Percentiles rank a stretch among this genome's conserved stretches.
Conservation (phyloP, 2,113 vertebrate genomes). For the Vombatus ursinus region DNA sequence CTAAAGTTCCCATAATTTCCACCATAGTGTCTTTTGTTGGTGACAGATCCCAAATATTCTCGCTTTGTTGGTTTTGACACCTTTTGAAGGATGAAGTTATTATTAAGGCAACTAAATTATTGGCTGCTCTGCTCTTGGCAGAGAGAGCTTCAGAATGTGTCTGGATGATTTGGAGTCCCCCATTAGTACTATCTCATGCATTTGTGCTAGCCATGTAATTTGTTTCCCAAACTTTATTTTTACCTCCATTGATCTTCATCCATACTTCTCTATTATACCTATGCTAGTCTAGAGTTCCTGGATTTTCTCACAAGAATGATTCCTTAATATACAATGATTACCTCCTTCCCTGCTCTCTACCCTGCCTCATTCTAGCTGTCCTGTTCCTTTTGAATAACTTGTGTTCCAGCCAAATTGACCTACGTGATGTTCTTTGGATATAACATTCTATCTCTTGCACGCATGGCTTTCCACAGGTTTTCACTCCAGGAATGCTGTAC, state of each 20-base stretch:
- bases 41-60: background rate
- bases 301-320: background rate
- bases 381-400: background rate
- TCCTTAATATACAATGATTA: background rate
- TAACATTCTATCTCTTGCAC: background rate
- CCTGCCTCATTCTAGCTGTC: background rate
- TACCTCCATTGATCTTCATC: background rate
- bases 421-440: background rate
- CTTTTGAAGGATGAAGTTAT: background rate
- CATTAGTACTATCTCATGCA: background rate
- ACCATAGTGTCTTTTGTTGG: background rate
- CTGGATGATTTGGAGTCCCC: background rate
- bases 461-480: background rate
- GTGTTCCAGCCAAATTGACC: background rate
- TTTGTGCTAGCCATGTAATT: background rate
- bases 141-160: background rate
- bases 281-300: background rate
- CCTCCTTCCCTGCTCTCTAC: background rate
- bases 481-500: background rate
- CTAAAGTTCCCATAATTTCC: background rate
- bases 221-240: background rate
- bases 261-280: background rate
- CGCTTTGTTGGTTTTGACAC: background rate
- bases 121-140: background rate
- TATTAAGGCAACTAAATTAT: background rate